phyloP scores from a whole-genome alignment of 1,140 invertebrate genomes.

The Drosophila pseudoobscura region DNA sequence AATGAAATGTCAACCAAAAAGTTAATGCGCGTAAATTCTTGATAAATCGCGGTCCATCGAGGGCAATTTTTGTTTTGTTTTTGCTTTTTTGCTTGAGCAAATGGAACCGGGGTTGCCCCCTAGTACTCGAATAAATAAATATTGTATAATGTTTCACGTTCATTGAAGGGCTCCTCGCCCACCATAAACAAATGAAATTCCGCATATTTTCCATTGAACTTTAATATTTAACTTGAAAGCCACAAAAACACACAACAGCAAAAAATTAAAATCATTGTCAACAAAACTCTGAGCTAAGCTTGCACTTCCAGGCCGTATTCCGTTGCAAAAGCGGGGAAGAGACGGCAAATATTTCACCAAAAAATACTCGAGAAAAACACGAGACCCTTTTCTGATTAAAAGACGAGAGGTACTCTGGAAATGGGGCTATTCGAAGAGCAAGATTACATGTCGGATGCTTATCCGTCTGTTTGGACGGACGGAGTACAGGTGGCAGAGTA shows the following conservation, averaged over 20 bases:
- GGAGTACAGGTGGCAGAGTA: constrained; percentile 4
- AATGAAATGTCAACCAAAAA: no score
- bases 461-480: neutral
- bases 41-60: no score
- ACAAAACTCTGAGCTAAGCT: constrained; percentile 62
- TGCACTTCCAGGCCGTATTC: constrained; percentile 53
- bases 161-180: constrained; percentile 12
- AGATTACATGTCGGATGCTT: constrained; percentile 8
- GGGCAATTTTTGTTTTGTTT: no score
- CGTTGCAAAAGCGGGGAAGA: constrained; percentile 53
- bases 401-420: constrained; percentile 21
- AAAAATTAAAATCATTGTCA: constrained; percentile 61
- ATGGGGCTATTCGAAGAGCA: constrained; percentile 16
- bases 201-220: constrained; percentile 24
- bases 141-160: constrained; percentile 5
- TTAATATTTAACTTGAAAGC: constrained; percentile 31
- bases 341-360: constrained; percentile 63
- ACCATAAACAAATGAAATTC: constrained; percentile 18
- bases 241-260: constrained; percentile 7
- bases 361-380: constrained; percentile 45
- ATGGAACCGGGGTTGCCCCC: no score
- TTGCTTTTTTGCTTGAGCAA: neutral
- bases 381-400: constrained; percentile 57
- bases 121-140: neutral
- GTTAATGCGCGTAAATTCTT: no score